These are phyloP conservation scores for Microctonus hyperodae DNA, from an alignment of 2,888 invertebrate species.

Conservation along the genomic window DNA sequence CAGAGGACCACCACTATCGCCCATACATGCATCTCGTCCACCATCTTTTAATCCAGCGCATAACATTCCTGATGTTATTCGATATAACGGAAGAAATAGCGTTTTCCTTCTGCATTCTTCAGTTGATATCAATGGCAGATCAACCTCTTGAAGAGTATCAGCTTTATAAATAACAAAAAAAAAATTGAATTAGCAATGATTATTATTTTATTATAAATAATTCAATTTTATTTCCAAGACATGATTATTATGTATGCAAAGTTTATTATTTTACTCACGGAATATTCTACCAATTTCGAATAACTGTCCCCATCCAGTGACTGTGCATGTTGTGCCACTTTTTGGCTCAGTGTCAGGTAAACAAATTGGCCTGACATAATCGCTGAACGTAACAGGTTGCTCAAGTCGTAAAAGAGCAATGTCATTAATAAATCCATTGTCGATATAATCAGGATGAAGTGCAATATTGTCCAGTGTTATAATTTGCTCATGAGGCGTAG, in stretches of 20 bases:
- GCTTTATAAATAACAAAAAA: slow-evolving; percentile 70
- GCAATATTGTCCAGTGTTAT: slow-evolving; percentile 71
- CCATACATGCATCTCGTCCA: slow-evolving; percentile 81
- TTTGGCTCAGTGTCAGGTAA: slow-evolving; percentile 70
- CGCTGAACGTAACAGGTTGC: slow-evolving; percentile 68
- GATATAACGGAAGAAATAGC: slow-evolving; percentile 76
- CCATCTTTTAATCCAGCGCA: slow-evolving; percentile 83
- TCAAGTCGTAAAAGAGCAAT: slow-evolving; percentile 74
- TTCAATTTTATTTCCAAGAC: not conserved
- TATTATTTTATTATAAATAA: not conserved
- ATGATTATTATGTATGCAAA: not conserved
- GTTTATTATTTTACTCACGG: slow-evolving; percentile 71
- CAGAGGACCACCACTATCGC: slow-evolving; percentile 81
- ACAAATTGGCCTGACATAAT: slow-evolving; percentile 72
- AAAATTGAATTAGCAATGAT: not conserved
- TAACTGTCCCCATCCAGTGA: slow-evolving; percentile 83
- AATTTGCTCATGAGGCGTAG: slow-evolving; percentile 79
- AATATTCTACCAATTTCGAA: slow-evolving; percentile 81
- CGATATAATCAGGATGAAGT: slow-evolving; percentile 77
- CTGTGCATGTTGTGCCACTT: slow-evolving; percentile 76
- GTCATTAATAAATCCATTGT: slow-evolving; percentile 81
- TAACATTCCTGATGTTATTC: slow-evolving; percentile 82
- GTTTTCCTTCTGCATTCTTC: slow-evolving; percentile 79
- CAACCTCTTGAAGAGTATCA: slow-evolving; percentile 83
- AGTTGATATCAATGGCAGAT: slow-evolving; percentile 80